A percentile compares a stretch with the other conserved stretches of the same genome.
Conservation (phyloP, 2,113 vertebrate species). For the Alligator mississippiensis region DNA sequence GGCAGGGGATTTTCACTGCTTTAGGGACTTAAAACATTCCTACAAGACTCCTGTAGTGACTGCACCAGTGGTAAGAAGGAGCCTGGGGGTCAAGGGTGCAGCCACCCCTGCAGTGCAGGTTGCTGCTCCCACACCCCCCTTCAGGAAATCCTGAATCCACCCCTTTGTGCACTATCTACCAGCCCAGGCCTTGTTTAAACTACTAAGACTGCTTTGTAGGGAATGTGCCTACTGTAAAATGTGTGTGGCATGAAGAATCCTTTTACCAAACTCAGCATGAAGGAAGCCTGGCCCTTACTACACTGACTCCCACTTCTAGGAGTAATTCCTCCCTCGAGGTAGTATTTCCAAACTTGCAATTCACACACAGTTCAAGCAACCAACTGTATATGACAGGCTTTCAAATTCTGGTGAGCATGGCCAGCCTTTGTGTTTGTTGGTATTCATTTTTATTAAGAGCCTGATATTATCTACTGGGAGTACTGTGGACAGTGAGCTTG, state of each 20-base stretch:
- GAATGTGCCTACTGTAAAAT: too few relatives aligned
- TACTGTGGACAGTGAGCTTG: not conserved
- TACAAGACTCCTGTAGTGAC: too few relatives aligned
- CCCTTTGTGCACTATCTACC: not conserved
- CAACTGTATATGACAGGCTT: not conserved
- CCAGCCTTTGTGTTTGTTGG: not conserved
- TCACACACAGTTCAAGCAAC: not conserved
- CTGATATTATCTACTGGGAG: not conserved
- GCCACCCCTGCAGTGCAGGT: too few relatives aligned
- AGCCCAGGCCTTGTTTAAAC: not conserved
- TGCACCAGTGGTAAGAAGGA: too few relatives aligned
- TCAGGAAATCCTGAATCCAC: too few relatives aligned
- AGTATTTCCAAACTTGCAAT: not conserved
- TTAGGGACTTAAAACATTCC: too few relatives aligned
- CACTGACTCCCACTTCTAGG: not conserved
- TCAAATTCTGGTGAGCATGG: not conserved
- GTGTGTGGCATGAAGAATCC: not conserved
- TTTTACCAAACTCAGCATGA: not conserved
- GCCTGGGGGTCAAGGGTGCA: too few relatives aligned
- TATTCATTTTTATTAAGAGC: not conserved
- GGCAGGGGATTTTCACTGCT: too few relatives aligned
- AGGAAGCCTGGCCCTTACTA: not conserved
- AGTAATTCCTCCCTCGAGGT: not conserved
- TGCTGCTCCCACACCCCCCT: too few relatives aligned
- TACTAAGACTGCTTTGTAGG: not conserved